Percentiles rank a stretch among this genome's conserved stretches.
These are phyloP conservation scores for Buceros bicornis DNA, from an alignment of 2,797 vertebrate species.

Conservation along the genomic window DNA sequence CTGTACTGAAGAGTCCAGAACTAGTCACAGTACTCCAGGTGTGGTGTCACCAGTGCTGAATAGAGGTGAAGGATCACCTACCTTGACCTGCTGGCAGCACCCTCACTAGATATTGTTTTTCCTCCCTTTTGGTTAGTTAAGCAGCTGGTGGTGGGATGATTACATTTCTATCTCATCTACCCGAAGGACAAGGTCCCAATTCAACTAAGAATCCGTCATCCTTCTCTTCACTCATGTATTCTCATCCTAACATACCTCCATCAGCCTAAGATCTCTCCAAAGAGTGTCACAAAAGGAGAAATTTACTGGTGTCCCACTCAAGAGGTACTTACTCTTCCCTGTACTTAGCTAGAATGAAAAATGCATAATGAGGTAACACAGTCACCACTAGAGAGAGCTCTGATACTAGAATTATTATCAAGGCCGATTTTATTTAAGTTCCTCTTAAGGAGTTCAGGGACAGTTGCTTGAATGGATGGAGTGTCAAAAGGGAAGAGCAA, in stretches of 20 bases:
- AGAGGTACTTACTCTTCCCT: rapidly evolving
- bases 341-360: neutral
- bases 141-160: neutral
- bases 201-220: neutral
- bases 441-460: neutral
- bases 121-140: neutral
- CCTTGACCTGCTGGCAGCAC: too few relatives aligned
- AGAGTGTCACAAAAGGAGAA: neutral
- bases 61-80: too few relatives aligned
- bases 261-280: neutral
- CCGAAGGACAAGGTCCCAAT: neutral
- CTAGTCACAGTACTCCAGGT: too few relatives aligned
- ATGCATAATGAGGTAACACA: neutral
- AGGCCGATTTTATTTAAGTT: neutral
- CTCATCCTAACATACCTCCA: neutral
- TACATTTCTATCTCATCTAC: neutral
- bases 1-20: too few relatives aligned
- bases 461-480: neutral
- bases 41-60: too few relatives aligned
- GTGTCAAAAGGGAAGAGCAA: neutral
- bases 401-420: slow-evolving; percentile 45
- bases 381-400: slow-evolving; percentile 70
- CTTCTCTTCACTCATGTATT: neutral
- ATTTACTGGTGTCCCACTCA: neutral
- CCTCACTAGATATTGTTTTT: neutral